Percentiles rank a stretch among this genome's conserved stretches.
Conservation (phyloP, 1,140 invertebrate species). For the Lasioglossum baleicum region DNA sequence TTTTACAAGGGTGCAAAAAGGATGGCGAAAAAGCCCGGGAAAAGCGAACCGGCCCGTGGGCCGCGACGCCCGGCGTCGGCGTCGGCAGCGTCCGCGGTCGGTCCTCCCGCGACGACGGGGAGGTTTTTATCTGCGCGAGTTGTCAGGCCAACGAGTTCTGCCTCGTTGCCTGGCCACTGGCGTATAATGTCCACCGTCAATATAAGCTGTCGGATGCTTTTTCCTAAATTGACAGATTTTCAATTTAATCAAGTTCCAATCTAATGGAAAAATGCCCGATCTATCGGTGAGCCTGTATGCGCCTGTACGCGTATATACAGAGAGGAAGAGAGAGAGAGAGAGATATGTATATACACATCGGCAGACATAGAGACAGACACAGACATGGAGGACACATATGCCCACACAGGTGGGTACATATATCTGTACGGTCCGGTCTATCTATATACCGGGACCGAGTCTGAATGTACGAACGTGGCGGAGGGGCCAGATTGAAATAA, state of each 20-base stretch:
- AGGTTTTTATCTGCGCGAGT: conserved; percentile 68
- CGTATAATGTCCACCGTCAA: conserved; percentile 78
- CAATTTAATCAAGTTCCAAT: conserved; percentile 80
- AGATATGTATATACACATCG: no score
- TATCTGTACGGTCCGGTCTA: no score
- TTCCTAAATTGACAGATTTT: conserved; percentile 81
- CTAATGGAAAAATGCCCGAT: conserved; percentile 80
- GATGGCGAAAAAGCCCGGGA: conserved; percentile 67
- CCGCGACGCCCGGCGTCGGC: no score
- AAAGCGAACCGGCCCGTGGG: conserved; percentile 65
- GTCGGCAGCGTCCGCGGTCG: background rate
- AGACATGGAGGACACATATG: no score
- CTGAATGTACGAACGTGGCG: conserved; percentile 56
- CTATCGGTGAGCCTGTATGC: conserved; percentile 70
- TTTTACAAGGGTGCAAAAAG: conserved; percentile 71
- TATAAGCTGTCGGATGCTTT: conserved; percentile 78
- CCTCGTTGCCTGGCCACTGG: conserved; percentile 59
- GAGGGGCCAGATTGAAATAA: conserved; percentile 70
- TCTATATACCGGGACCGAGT: background rate
- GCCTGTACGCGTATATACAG: conserved; percentile 8
- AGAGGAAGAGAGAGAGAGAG: no score
- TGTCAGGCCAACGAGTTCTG: conserved; percentile 71
- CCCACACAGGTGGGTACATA: no score
- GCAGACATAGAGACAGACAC: no score
- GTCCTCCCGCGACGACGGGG: conserved; percentile 58